A percentile compares a stretch with the other conserved stretches of the same genome.
Evolutionary conservation across 1,140 invertebrate species (phyloP).

Genomic region (Mercenaria mercenaria): DNA sequence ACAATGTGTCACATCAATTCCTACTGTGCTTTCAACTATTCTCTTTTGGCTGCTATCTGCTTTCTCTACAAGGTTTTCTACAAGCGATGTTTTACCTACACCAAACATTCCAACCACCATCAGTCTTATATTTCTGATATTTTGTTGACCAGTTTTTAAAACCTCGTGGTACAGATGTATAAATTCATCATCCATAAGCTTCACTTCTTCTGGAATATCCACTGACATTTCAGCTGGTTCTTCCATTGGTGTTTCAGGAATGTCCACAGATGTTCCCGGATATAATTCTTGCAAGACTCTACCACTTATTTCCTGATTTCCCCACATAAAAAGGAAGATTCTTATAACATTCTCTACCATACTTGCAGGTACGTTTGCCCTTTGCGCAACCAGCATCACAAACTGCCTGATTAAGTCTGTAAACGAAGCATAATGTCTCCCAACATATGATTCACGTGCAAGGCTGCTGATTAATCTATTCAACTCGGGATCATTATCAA

Average conservation of each 20-base stretch:
- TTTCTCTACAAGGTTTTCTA: slow-evolving; percentile 9
- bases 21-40: not conserved
- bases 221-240: too few species aligned
- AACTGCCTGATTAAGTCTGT: not conserved
- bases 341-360: not conserved
- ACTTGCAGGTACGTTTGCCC: not conserved
- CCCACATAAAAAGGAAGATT: slow-evolving; percentile 31
- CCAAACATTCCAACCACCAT: slow-evolving; percentile 59
- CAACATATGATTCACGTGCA: not conserved
- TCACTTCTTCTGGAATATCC: not conserved
- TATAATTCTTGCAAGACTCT: not conserved
- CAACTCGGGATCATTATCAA: not conserved
- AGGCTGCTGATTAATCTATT: not conserved
- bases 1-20: slow-evolving; percentile 23
- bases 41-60: not conserved
- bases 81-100: slow-evolving; percentile 50
- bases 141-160: not conserved
- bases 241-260: not conserved
- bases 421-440: not conserved
- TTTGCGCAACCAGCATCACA: not conserved
- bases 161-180: not conserved
- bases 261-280: not conserved
- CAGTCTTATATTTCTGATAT: not conserved
- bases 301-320: not conserved
- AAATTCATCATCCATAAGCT: not conserved